Base-by-base conservation (phyloP, 2,888 invertebrate species). In the Portevinia maculata region DNA sequence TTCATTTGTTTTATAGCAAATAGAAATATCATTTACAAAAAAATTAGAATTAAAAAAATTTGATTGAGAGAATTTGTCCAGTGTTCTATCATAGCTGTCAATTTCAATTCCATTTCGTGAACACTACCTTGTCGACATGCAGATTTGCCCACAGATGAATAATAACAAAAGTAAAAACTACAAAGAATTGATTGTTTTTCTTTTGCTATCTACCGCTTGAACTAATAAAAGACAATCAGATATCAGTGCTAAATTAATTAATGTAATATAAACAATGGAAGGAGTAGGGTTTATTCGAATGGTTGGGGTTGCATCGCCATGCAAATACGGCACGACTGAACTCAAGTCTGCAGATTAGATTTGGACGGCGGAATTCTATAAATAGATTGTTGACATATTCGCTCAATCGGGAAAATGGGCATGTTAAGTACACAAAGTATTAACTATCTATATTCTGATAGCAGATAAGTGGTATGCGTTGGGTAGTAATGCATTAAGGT, bases 41-140 rank as follows among this genome's bases (percentile, higher is more conserved):
- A 24, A 24, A 24, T 3, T 24, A 24, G 24, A 24, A 24, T 5
- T n/a, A n/a, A n/a, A 24, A 24, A 24, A 24, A 24, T 24, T 5
- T 24, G 5, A 24, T 24, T 5, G 3, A 24, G 24, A 24, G 24
- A 24, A 24, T 24, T 24, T 5, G 24, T 2, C 5, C 24, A 24
- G 3, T 24, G 24, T 24, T 24, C 24, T 24, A 5, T 24, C 5
- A n/a, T n/a, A n/a, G 2, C 53, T 67, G 53, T 67, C 65, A 67
- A 24, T 24, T 24, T 24, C 65, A 50, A 24, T 67, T 67, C 32
- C 17, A 8, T 4, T n/a, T 28, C 0, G 8, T 24, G 3, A 6
- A 15, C 9, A 19, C 65, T 53, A 6, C 65, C 53, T 67, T 67
- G 21, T 44, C 65, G 65, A 67, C 32, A n/a, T n/a, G n/a, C n/a